Conservation (phyloP, 2,888 invertebrate genomes). For the Drosophila peninsularis region DNA sequence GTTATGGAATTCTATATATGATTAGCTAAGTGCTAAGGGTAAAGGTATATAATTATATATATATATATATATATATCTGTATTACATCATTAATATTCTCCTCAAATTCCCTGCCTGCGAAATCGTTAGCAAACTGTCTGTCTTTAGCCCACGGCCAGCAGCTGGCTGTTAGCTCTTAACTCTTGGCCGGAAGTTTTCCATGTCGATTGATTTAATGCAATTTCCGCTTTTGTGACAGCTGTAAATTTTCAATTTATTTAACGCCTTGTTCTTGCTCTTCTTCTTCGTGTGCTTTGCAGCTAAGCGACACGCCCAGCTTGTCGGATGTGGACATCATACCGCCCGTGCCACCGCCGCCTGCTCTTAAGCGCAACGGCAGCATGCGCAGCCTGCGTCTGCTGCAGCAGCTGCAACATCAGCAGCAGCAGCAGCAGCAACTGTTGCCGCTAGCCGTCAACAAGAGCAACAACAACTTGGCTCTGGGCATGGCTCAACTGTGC, state of each 20-base stretch:
- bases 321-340: constrained; percentile 84
- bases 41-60: no score
- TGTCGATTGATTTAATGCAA: constrained; percentile 63
- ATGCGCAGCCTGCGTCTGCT: constrained; percentile 78
- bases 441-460: constrained; percentile 40
- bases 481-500: constrained; percentile 73
- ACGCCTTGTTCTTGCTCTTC: constrained; percentile 17
- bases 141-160: background rate
- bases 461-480: constrained; percentile 52
- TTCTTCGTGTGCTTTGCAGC: constrained; percentile 54
- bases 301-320: constrained; percentile 80
- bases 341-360: constrained; percentile 84
- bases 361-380: constrained; percentile 82
- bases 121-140: background rate
- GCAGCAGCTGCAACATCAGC: constrained; percentile 69
- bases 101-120: background rate
- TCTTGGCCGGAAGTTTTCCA: constrained; percentile 46
- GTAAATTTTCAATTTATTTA: constrained; percentile 41
- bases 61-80: background rate
- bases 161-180: background rate
- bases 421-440: constrained; percentile 43
- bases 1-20: background rate
- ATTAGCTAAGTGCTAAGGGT: background rate
- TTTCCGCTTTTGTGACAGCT: constrained; percentile 50
- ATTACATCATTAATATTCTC: background rate